Evolutionary conservation across 1,140 invertebrate genomes (phyloP).

Genomic region (Panagrolaimus sp.): DNA sequence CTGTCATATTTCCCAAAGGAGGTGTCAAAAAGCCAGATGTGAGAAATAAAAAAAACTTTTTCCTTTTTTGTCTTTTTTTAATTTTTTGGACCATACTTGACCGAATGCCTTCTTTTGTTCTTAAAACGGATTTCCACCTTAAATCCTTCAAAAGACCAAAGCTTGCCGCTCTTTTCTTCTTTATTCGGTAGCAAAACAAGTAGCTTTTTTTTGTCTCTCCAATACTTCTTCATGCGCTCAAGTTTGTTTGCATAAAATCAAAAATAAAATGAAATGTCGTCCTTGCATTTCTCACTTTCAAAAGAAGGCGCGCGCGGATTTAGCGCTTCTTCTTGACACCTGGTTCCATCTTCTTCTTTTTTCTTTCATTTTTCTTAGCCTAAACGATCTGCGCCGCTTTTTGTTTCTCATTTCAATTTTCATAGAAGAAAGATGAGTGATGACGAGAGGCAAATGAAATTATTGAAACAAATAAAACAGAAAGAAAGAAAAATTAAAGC

Average conservation of each 20-base stretch:
- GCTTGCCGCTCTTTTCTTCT: too few relatives aligned
- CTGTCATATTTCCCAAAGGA: conserved; percentile 4
- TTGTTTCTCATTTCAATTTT: not conserved
- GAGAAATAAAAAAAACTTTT: not conserved
- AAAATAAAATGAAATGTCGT: conserved; percentile 4
- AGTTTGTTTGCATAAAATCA: conserved; percentile 13
- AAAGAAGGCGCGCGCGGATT: not conserved
- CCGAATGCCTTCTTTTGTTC: conserved; percentile 4
- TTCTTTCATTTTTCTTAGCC: not conserved
- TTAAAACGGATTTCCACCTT: conserved; percentile 11
- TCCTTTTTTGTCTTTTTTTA: not conserved
- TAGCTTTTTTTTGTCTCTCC: too few relatives aligned
- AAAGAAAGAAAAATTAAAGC: not conserved
- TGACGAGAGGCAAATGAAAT: conserved; percentile 10
- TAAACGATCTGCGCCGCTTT: conserved; percentile 3
- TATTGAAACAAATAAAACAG: conserved; percentile 12
- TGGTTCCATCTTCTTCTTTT: not conserved
- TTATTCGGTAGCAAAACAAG: too few relatives aligned
- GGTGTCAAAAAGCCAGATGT: conserved; percentile 9
- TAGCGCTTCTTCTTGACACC: conserved; percentile 10
- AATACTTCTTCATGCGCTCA: not conserved
- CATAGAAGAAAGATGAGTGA: conserved; percentile 8
- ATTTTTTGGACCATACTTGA: conserved; percentile 2
- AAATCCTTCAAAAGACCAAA: not conserved
- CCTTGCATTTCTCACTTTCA: conserved; percentile 7